These are phyloP conservation scores for Acrocephalus kingi DNA, from an alignment of 2,113 vertebrate species.

Conservation along the genomic window DNA sequence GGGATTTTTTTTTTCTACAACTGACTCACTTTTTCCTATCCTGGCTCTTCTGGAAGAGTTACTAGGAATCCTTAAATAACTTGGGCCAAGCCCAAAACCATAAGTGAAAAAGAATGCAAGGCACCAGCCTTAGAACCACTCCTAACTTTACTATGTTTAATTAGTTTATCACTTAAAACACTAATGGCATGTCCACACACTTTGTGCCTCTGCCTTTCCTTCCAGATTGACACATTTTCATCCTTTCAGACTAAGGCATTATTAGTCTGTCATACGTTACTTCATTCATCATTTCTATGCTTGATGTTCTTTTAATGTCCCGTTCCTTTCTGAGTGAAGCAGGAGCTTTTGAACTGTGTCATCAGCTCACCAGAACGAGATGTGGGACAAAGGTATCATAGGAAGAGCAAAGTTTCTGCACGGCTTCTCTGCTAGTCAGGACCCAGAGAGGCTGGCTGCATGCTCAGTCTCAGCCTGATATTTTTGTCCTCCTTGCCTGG, in stretches of 20 bases:
- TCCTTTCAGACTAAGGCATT: neutral
- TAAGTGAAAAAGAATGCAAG: slow-evolving; percentile 51
- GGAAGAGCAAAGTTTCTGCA: neutral
- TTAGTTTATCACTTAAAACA: slow-evolving; percentile 40
- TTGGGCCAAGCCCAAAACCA: neutral
- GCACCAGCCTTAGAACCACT: slow-evolving; percentile 31
- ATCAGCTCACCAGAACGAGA: neutral
- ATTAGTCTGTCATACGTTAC: neutral
- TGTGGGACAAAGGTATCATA: neutral
- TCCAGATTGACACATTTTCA: neutral
- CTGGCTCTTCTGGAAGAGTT: neutral
- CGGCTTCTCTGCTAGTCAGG: neutral
- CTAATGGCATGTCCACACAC: neutral
- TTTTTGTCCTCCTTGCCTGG: neutral
- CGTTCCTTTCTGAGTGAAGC: neutral
- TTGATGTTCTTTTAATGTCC: neutral
- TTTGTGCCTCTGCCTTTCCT: neutral
- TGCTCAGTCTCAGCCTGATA: neutral
- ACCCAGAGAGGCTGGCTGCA: neutral
- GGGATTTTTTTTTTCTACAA: neutral
- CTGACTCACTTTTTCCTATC: slow-evolving; percentile 18
- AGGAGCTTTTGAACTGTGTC: neutral
- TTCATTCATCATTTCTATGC: neutral
- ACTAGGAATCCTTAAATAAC: slow-evolving; percentile 6
- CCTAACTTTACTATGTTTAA: slow-evolving; percentile 49